These are phyloP conservation scores for Recurvirostra avosetta DNA, from an alignment of 2,113 vertebrate genomes.

Conservation along the genomic window DNA sequence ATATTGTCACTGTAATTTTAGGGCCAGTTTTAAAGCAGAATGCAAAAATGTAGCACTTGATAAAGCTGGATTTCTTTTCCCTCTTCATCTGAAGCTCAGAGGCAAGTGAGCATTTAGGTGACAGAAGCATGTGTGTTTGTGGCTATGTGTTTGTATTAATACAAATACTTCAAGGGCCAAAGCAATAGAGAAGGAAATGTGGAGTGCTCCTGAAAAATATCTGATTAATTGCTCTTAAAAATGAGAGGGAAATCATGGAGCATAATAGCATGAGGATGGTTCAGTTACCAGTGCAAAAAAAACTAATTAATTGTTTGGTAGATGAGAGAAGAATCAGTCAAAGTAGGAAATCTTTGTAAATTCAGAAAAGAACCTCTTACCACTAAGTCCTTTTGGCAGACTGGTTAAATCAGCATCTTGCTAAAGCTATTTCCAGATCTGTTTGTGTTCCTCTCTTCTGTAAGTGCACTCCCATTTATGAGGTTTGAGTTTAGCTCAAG, in stretches of 20 bases:
- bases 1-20: not conserved
- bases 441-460: not conserved
- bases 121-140: not conserved
- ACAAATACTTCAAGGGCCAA: not conserved
- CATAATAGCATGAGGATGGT: not conserved
- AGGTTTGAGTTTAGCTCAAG: not conserved
- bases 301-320: not conserved
- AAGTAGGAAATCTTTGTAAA: not conserved
- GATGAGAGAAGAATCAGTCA: not conserved
- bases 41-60: not conserved
- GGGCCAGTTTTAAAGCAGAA: not conserved
- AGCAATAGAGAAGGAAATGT: not conserved
- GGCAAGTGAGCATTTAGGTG: not conserved
- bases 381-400: not conserved
- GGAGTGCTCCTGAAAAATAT: not conserved
- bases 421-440: not conserved
- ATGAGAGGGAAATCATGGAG: not conserved
- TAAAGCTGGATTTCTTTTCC: not conserved
- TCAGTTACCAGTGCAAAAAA: not conserved
- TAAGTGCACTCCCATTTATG: not conserved
- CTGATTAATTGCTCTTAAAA: not conserved
- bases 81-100: not conserved
- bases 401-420: not conserved
- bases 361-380: not conserved
- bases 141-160: not conserved